Percentiles rank a stretch among this genome's conserved stretches.
phyloP scores from a whole-genome alignment of 1,140 invertebrate genomes.

The Wiebesia pumilae region DNA sequence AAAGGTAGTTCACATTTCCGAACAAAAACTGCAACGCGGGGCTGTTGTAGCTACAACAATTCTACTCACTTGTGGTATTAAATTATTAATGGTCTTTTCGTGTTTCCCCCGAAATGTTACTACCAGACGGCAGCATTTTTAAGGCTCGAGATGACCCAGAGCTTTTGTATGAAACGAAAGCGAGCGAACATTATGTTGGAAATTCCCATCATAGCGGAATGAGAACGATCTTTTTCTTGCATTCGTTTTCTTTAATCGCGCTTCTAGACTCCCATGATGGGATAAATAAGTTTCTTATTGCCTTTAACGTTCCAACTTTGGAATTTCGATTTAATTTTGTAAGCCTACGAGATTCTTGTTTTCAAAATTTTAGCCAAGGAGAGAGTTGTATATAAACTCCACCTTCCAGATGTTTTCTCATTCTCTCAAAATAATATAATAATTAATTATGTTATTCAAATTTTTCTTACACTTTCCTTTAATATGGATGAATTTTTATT shows the following conservation, averaged over 20 bases:
- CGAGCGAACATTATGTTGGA: constrained; percentile 18
- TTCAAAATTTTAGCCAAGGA: background rate
- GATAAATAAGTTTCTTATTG: constrained; percentile 31
- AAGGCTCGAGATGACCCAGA: constrained; percentile 54
- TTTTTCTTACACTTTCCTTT: background rate
- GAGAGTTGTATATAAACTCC: background rate
- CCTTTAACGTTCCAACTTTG: constrained; percentile 34
- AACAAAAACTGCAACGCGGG: constrained; percentile 3
- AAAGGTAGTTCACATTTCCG: background rate
- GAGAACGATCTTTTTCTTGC: background rate
- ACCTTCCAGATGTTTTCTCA: background rate
- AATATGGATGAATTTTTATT: no score
- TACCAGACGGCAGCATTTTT: constrained; percentile 51
- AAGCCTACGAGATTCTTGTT: background rate
- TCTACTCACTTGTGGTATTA: constrained; percentile 20
- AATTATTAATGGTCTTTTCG: constrained; percentile 67
- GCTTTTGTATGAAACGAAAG: constrained; percentile 52
- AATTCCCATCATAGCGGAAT: constrained; percentile 28
- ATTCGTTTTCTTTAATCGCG: background rate
- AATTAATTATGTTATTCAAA: no score
- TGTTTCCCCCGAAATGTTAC: constrained; percentile 59
- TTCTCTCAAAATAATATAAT: background rate
- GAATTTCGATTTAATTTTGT: constrained; percentile 30
- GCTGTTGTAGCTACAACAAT: background rate
- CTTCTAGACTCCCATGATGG: background rate